Percentiles rank a stretch among this genome's conserved stretches.
These are phyloP conservation scores for Rhinella marina DNA, from an alignment of 2,797 vertebrate genomes.

Conservation along the genomic window DNA sequence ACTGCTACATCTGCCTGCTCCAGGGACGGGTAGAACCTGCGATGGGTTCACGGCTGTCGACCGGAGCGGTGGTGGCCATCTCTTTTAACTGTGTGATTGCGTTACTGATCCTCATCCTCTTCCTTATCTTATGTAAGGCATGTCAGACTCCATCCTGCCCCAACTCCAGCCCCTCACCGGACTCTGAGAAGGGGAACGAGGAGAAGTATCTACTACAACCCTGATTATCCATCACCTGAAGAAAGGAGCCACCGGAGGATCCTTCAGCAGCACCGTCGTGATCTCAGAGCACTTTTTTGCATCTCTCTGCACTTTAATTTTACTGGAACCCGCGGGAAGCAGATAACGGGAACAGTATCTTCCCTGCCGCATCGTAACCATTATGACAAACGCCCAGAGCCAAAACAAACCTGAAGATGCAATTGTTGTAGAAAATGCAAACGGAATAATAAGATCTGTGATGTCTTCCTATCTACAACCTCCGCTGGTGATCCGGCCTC, in stretches of 20 bases:
- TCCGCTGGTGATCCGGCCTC: neutral
- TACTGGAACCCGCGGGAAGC: neutral
- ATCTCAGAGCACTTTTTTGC: too few species aligned
- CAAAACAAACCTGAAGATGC: neutral
- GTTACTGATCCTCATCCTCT: conserved; percentile 75
- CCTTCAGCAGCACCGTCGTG: too few species aligned
- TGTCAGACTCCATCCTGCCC: conserved; percentile 79
- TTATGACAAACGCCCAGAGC: conserved; percentile 6
- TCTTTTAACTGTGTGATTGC: conserved; percentile 77
- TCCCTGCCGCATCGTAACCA: neutral
- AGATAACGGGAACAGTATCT: neutral
- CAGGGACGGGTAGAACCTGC: conserved; percentile 40
- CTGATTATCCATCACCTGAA: conserved; percentile 63
- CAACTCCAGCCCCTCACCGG: conserved; percentile 68
- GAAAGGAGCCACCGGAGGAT: neutral
- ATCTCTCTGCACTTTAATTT: conserved; percentile 7
- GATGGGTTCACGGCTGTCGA: conserved; percentile 79
- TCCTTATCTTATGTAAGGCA: conserved; percentile 79
- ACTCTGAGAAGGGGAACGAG: conserved; percentile 73
- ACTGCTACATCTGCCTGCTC: neutral
- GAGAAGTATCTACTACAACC: conserved; percentile 79
- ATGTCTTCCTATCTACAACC: conserved; percentile 43
- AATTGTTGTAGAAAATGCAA: neutral
- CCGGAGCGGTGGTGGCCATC: conserved; percentile 77
- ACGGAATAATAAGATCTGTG: neutral